Evolutionary conservation across 2,888 invertebrate species (phyloP), one percentile per base, ranked within the genome.

Genomic region (Sarcophaga variegata): DNA sequence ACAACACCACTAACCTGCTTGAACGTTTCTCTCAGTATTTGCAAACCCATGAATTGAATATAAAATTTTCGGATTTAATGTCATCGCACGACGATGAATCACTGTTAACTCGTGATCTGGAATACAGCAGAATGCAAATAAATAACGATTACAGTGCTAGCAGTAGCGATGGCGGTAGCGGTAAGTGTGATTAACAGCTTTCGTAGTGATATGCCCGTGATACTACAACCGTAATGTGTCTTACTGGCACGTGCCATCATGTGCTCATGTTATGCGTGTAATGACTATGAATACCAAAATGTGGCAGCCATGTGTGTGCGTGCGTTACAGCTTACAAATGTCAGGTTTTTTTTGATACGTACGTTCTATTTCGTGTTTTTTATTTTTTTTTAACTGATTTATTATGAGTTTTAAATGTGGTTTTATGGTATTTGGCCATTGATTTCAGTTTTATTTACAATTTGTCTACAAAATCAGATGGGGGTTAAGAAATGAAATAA

Each of bases 41-140:
- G 3, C 95, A 96, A 90, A 96, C 95, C 3, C 96, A 97, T 88
- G 97, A 97, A 91, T 91, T 97, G 20, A 95, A 96, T 90, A 95
- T 97, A 83, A 96, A 95, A 90, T 92, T 97, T 78, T 95, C 96
- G 0, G 96, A 95, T 90, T 92, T 97, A 87, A 94, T 97, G 81
- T 54, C 78, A 12, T 78, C 84, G n/a, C 90, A 91, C 22, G 89
- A 89, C 64, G 87, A 80, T 20, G 83, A 89, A 81, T 87, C 66
- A 17, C 72, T 22, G 83, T 85, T 81, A 79, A 71, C 72, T 78
- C 88, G 75, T 74, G 89, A 90, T 88, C 49, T 75, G 47, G 84
- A 89, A 66, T 88, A 83, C 74, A 88, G 83, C 62, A 88, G 86
- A 81, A 87, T 84, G 62, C 78, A 87, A 87, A 84, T 75, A 14